Evolutionary conservation across 2,797 vertebrate genomes (phyloP).

Genomic region (Channa striata): DNA sequence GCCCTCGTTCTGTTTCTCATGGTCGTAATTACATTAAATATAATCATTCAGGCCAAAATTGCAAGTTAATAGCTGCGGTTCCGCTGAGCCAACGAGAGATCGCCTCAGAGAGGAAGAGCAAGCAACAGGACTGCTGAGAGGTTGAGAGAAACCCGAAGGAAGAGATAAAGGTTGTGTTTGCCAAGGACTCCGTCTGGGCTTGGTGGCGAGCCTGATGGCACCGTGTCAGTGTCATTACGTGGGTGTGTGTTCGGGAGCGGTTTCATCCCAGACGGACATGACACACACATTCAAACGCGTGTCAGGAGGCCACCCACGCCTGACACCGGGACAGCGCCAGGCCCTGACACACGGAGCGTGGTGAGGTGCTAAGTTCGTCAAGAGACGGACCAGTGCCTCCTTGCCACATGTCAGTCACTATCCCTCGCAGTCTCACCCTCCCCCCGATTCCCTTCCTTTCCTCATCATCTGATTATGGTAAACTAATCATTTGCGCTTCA

Average conservation of each 20-base stretch:
- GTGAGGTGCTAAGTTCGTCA: slow-evolving; percentile 80
- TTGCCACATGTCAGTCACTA: slow-evolving; percentile 81
- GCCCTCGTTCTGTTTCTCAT: slow-evolving; percentile 32
- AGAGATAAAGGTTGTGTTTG: slow-evolving; percentile 58
- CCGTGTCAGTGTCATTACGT: slow-evolving; percentile 80
- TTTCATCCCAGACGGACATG: slow-evolving; percentile 85
- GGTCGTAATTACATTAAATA: slow-evolving; percentile 70
- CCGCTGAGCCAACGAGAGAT: slow-evolving; percentile 37
- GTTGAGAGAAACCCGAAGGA: slow-evolving; percentile 53
- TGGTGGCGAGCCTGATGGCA: slow-evolving; percentile 68
- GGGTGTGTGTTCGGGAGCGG: slow-evolving; percentile 79
- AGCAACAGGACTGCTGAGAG: slow-evolving; percentile 46
- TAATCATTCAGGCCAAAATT: slow-evolving; percentile 68
- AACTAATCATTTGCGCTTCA: slow-evolving; percentile 44
- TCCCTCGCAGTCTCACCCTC: slow-evolving; percentile 61
- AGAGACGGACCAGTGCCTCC: slow-evolving; percentile 76
- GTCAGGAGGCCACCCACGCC: slow-evolving; percentile 84
- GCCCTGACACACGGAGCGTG: slow-evolving; percentile 82
- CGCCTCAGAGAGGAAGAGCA: slow-evolving; percentile 35
- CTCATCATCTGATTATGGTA: slow-evolving; percentile 54
- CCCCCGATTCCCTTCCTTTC: background rate
- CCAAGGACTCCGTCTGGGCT: slow-evolving; percentile 79
- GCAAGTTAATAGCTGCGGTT: slow-evolving; percentile 56
- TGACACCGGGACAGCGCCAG: slow-evolving; percentile 78
- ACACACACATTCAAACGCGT: slow-evolving; percentile 75